Evolutionary conservation across 2,797 vertebrate species (phyloP), one percentile per base, ranked within the genome.

Genomic region (Megaceryle alcyon): DNA sequence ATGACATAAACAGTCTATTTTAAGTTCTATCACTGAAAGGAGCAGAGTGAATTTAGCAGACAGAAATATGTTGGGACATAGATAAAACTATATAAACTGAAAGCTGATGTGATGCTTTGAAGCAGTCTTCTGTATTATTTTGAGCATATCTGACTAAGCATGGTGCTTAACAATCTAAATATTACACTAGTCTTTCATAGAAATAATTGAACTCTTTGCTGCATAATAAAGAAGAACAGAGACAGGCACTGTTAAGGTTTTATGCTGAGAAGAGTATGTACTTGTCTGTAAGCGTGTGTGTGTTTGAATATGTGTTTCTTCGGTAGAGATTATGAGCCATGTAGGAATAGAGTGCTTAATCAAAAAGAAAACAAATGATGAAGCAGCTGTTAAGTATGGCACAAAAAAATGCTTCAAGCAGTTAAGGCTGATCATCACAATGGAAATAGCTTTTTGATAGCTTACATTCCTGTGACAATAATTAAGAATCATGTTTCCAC

Each of bases 401-500:
- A 75, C 90, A 75, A 81, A 90, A 95, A 95, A 96, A 75, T 87
- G 95, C 97, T 96, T 72, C 77, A 79, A 98, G 97, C 98, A 93
- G 97, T 97, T 96, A 98, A 97, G 86, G 96, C 97, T 94, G 92
- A 97, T 98, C 97, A 97, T 93, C 96, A 93, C 65, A 97, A 98
- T 97, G 98, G 97, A 97, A 98, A 97, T 96, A 93, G 76, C 97
- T 98, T 98, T 97, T 97, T 97, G 95, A 96, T 93, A 97, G 96
- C 96, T 97, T 97, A 94, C 94, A 88, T 98, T 98, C 98, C 96
- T 94, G 93, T 95, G 97, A 97, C 91, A 92, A 97, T 98, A 98
- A 98, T 98, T 98, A 98, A 98, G 98, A 98, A 97, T 98, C 98
- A 97, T 97, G 96, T 98, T 98, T 98, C 98, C 88, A 96, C 97